Conservation (phyloP, 2,888 invertebrate genomes). For the Arctia plantaginis region DNA sequence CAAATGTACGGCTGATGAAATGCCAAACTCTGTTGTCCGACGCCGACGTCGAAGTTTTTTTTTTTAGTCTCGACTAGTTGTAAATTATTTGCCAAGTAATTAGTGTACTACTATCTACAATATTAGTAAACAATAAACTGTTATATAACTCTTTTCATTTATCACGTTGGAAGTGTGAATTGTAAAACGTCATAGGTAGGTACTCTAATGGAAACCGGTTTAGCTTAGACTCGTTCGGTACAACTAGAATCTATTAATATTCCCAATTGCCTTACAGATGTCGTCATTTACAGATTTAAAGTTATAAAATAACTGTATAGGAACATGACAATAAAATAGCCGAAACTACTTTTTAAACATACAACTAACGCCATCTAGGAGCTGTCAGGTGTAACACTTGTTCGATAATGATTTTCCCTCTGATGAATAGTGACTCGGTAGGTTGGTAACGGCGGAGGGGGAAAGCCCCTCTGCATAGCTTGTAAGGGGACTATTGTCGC, state of each 20-base stretch:
- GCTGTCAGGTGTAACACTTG: background rate
- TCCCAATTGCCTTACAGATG: background rate
- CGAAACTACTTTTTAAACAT: background rate
- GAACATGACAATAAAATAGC: background rate
- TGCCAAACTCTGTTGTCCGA: too few relatives aligned
- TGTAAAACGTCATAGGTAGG: background rate
- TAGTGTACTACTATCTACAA: constrained; percentile 14
- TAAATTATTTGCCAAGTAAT: background rate
- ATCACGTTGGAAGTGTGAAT: constrained; percentile 14
- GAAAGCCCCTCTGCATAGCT: background rate
- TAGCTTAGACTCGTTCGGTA: background rate
- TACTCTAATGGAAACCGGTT: constrained; percentile 15
- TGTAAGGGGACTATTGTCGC: background rate
- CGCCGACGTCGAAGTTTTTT: too few relatives aligned
- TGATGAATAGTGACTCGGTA: background rate
- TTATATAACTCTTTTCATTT: constrained; percentile 10
- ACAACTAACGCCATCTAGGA: constrained; percentile 26
- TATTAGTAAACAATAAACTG: constrained; percentile 39
- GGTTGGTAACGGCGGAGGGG: background rate
- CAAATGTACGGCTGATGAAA: too few relatives aligned
- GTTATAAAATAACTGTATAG: too few relatives aligned
- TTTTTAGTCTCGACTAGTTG: too few relatives aligned
- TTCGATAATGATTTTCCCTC: background rate
- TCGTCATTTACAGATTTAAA: background rate
- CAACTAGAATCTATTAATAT: constrained; percentile 11